A percentile compares a stretch with the other conserved stretches of the same genome.
Conservation (phyloP, 2,113 vertebrate genomes). For the Zootoca vivipara region DNA sequence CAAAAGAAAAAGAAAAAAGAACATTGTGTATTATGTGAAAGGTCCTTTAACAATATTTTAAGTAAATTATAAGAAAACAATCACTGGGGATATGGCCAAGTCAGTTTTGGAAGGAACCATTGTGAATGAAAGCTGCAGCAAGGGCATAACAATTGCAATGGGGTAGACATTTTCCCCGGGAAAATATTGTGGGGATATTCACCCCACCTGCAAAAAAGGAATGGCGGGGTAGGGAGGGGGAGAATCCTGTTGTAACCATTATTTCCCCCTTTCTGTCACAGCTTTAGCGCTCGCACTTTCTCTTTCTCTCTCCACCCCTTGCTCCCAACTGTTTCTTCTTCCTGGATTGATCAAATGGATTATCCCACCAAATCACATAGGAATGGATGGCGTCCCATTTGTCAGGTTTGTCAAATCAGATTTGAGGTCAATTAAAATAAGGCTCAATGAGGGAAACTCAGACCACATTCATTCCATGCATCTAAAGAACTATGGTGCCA, state of each 20-base stretch:
- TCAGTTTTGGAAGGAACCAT: constrained; percentile 56
- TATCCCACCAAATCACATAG: background rate
- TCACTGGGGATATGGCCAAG: constrained; percentile 59
- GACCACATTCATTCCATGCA: too few species aligned
- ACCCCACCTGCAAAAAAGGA: too few species aligned
- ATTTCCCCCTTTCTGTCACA: background rate
- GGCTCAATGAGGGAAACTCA: background rate
- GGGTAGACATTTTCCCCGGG: background rate
- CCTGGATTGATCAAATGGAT: background rate
- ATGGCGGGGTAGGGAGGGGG: too few species aligned
- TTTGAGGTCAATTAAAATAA: background rate
- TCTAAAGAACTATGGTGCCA: too few species aligned
- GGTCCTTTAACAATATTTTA: constrained; percentile 62
- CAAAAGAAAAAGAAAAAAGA: background rate
- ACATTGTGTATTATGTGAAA: constrained; percentile 36
- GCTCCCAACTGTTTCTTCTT: background rate
- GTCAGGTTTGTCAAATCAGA: background rate
- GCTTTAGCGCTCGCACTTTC: background rate
- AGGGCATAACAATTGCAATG: background rate
- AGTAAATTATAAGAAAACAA: constrained; percentile 71
- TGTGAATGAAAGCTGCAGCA: background rate
- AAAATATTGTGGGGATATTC: background rate
- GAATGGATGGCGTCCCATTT: background rate
- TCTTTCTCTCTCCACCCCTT: background rate
- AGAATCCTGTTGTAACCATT: background rate